Conservation (phyloP, 2,888 invertebrate genomes). For the Ferdinandea cuprea region DNA sequence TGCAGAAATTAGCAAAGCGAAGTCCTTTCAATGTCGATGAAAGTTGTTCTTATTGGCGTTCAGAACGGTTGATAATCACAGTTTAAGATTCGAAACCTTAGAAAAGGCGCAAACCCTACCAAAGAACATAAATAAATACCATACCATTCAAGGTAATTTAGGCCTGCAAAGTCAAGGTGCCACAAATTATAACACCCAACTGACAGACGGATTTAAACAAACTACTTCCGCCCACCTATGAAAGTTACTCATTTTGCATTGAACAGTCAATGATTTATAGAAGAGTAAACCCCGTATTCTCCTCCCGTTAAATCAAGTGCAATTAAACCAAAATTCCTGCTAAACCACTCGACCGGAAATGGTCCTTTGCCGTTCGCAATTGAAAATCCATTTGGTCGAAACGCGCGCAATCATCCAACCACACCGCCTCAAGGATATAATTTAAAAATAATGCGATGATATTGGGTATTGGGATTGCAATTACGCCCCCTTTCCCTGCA, state of each 20-base stretch:
- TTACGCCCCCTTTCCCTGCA: not conserved
- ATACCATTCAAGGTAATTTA: constrained; percentile 4
- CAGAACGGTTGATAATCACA: too few relatives aligned
- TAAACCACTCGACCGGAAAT: constrained; percentile 55
- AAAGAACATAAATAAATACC: not conserved
- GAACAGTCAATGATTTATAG: constrained; percentile 60
- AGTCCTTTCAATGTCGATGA: too few relatives aligned
- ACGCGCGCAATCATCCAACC: constrained; percentile 45
- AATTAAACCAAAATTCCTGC: constrained; percentile 60
- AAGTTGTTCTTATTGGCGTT: too few relatives aligned
- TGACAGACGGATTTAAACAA: constrained; percentile 51
- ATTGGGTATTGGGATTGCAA: constrained; percentile 56
- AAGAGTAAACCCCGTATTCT: too few relatives aligned
- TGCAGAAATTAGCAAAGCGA: too few relatives aligned
- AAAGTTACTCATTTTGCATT: constrained; percentile 22
- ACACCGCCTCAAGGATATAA: constrained; percentile 58
- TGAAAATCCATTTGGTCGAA: constrained; percentile 63
- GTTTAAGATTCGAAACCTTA: too few relatives aligned
- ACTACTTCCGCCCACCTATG: constrained; percentile 43
- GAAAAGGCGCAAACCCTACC: too few relatives aligned
- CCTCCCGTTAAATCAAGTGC: constrained; percentile 25
- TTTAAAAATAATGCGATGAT: constrained; percentile 70
- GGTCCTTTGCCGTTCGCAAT: constrained; percentile 58
- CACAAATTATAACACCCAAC: constrained; percentile 44
- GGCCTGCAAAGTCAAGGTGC: constrained; percentile 24